A percentile compares a stretch with the other conserved stretches of the same genome.
Evolutionary conservation across 2,888 invertebrate genomes (phyloP).

Genomic region (Candidula unifasciata): DNA sequence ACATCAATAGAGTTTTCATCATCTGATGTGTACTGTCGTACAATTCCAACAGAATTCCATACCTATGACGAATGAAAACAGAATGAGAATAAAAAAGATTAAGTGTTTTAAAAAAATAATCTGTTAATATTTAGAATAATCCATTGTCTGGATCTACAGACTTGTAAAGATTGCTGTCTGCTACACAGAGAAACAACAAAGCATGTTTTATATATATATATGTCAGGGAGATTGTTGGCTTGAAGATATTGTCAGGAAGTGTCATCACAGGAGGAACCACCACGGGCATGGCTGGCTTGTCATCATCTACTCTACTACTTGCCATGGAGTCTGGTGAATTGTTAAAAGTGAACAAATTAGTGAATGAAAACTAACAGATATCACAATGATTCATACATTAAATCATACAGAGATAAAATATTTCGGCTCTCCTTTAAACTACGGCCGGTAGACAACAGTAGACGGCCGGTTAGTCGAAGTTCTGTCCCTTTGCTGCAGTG

Average conservation of each 20-base stretch:
- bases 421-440: too few relatives aligned
- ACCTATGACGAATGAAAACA: constrained; percentile 79
- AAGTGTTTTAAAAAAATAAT: too few relatives aligned
- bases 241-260: constrained; percentile 58
- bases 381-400: not conserved
- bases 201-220: not conserved
- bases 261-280: constrained; percentile 25
- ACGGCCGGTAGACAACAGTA: too few relatives aligned
- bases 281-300: constrained; percentile 77
- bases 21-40: constrained; percentile 87
- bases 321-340: constrained; percentile 37
- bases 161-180: too few relatives aligned
- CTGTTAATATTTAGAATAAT: too few relatives aligned
- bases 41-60: constrained; percentile 96
- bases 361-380: not conserved
- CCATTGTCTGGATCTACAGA: too few relatives aligned
- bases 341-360: not conserved
- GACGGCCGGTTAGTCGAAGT: too few relatives aligned
- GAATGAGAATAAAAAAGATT: too few relatives aligned
- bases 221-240: constrained; percentile 61
- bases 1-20: constrained; percentile 92
- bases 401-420: too few relatives aligned
- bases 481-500: too few relatives aligned
- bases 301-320: constrained; percentile 77
- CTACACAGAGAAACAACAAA: too few relatives aligned